Conservation (phyloP, 2,888 invertebrate genomes). For the Xiphydria camelus region DNA sequence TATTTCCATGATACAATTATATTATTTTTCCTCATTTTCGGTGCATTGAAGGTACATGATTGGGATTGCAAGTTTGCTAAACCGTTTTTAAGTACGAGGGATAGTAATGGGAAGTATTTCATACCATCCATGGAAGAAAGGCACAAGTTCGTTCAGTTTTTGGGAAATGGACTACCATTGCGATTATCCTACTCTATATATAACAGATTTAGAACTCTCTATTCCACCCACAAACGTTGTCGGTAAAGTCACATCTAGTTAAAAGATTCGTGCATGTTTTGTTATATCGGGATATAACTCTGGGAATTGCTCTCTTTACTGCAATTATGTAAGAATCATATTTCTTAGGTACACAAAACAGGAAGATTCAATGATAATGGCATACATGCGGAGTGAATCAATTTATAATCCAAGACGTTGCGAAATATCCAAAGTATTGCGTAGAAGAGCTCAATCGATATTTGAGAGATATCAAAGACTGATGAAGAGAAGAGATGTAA, state of each 20-base stretch:
- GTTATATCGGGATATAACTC: no score
- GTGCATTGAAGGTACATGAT: constrained; percentile 42
- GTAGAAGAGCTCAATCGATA: constrained; percentile 29
- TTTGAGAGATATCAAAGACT: constrained; percentile 22
- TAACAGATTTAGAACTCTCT: constrained; percentile 35
- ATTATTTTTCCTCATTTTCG: constrained; percentile 7
- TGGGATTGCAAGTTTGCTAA: constrained; percentile 35
- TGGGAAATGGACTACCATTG: constrained; percentile 43
- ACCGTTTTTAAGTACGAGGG: constrained; percentile 34
- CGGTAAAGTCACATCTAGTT: no score
- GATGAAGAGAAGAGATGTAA: no score
- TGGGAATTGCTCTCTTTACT: constrained; percentile 8
- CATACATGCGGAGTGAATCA: constrained; percentile 23
- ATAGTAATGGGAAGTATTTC: constrained; percentile 17
- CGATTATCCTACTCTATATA: constrained; percentile 39
- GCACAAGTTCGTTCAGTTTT: constrained; percentile 41
- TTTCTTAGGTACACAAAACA: constrained; percentile 22
- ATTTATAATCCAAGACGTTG: constrained; percentile 18
- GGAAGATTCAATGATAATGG: constrained; percentile 36
- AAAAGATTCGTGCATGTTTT: no score
- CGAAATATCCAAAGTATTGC: constrained; percentile 32
- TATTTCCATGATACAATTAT: no score
- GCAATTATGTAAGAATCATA: not conserved
- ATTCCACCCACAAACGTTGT: constrained; percentile 10
- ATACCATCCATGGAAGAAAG: constrained; percentile 26